Base-by-base conservation (phyloP, 1,140 invertebrate species). In the Eciton burchellii region DNA sequence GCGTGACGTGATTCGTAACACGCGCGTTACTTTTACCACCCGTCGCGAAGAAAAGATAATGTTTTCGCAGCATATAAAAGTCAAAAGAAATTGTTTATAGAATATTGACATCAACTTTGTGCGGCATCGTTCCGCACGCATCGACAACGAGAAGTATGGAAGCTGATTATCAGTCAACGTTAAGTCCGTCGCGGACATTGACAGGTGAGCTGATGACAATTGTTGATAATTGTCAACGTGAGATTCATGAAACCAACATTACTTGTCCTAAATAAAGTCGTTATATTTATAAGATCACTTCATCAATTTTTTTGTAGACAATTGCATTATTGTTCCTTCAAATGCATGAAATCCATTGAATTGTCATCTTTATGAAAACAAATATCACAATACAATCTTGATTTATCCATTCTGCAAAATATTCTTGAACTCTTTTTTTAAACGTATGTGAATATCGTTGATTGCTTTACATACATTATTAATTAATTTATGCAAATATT, bases 161-260 rank as follows among this genome's bases (percentile, higher is more conserved):
- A 91, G 90, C 91, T 70, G 89, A 91, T 77, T 92, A 91, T 85
- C 91, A 92, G 90, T 83, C 91, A 85, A 92, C 91, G 88, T 84
- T 88, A 73, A 92, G 90, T 85, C 91, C 91, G 47, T 89, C 90
- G 68, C 90, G 90, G 88, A 88, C 86, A 86, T 90, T 92, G 89
- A 92, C 90, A 92, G 91, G 91, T 91, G 79, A 91, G 82, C 62
- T 77, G 45, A 14, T 4, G 21, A 63, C 56, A 68, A 81, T 71
- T 87, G 85, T 87, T 88, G 85, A 88, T 79, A 74, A 56, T 66
- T 49, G 14, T 16, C 43, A 47, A 9, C 43, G 43, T n/a, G 29
- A 21, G 21, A 24, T 66, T 11, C 19, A 5, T 60, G 43, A 47
- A 45, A 47, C 8, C 19, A 11, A 49, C 19, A 19, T 54, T 21